Conservation (phyloP, 2,113 vertebrate genomes). For the Eubucco bourcierii region DNA sequence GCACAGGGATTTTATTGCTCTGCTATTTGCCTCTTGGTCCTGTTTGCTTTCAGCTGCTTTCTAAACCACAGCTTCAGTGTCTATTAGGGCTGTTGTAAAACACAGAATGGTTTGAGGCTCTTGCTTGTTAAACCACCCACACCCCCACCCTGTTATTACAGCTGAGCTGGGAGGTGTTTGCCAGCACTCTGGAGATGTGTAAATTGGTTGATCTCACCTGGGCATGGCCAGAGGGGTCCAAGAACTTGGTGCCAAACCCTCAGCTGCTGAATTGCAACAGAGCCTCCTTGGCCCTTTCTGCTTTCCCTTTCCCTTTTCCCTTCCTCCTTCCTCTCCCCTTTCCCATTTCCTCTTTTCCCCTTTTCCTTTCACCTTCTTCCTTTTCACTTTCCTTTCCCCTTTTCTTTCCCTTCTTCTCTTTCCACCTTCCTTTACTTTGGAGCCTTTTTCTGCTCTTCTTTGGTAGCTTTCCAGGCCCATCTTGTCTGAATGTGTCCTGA, state of each 20-base stretch:
- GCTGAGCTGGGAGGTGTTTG: conserved; percentile 34
- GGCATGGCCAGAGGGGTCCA: background rate
- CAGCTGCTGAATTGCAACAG: background rate
- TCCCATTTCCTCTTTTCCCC: too few relatives aligned
- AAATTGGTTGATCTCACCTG: background rate
- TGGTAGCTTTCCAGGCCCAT: background rate
- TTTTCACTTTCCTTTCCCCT: background rate
- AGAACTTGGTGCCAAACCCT: background rate
- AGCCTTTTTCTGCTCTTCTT: background rate
- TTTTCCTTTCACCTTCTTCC: too few relatives aligned
- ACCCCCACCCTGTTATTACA: conserved; percentile 39
- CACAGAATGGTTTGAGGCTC: conserved; percentile 10
- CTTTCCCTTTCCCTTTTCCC: too few relatives aligned
- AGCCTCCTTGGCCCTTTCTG: background rate
- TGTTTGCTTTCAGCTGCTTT: conserved; percentile 32
- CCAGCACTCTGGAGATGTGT: background rate
- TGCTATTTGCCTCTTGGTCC: background rate
- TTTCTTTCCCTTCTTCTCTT: background rate
- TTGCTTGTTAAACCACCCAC: background rate
- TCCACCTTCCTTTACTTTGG: background rate
- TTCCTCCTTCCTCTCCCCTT: too few relatives aligned
- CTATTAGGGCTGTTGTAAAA: conserved; percentile 65
- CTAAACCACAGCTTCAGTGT: conserved; percentile 58
- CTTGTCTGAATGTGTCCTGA: background rate
- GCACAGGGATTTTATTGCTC: background rate